A percentile compares a stretch with the other conserved stretches of the same genome.
Conservation (phyloP, 2,113 vertebrate genomes). For the Egretta garzetta region DNA sequence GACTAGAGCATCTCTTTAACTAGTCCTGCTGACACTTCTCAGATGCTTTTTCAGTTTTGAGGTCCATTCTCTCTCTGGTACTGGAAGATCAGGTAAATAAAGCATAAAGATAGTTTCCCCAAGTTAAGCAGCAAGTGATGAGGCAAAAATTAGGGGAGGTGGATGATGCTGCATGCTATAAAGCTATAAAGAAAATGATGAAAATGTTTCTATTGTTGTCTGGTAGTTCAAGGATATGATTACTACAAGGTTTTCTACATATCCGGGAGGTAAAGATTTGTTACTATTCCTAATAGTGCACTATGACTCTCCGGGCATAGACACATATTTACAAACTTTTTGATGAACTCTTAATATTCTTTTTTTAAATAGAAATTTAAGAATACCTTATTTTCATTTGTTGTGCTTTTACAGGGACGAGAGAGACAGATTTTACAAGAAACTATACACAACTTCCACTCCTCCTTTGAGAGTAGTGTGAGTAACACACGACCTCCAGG, state of each 20-base stretch:
- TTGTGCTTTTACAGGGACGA: slow-evolving; percentile 81
- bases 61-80: background rate
- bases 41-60: background rate
- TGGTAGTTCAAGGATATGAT: background rate
- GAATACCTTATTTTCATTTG: slow-evolving; percentile 21
- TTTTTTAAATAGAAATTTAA: slow-evolving; percentile 21
- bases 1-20: background rate
- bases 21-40: background rate
- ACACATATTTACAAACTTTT: background rate
- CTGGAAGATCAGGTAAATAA: background rate
- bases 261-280: background rate
- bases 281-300: background rate
- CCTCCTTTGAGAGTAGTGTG: slow-evolving; percentile 96
- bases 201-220: background rate
- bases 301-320: background rate
- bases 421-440: slow-evolving; percentile 97
- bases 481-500: slow-evolving; percentile 89
- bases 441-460: slow-evolving; percentile 98
- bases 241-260: background rate
- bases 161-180: background rate
- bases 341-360: background rate
- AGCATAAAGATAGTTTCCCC: background rate
- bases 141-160: background rate
- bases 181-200: background rate
- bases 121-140: background rate